These are phyloP conservation scores for Syritta pipiens DNA, from an alignment of 2,888 invertebrate genomes.

Conservation along the genomic window DNA sequence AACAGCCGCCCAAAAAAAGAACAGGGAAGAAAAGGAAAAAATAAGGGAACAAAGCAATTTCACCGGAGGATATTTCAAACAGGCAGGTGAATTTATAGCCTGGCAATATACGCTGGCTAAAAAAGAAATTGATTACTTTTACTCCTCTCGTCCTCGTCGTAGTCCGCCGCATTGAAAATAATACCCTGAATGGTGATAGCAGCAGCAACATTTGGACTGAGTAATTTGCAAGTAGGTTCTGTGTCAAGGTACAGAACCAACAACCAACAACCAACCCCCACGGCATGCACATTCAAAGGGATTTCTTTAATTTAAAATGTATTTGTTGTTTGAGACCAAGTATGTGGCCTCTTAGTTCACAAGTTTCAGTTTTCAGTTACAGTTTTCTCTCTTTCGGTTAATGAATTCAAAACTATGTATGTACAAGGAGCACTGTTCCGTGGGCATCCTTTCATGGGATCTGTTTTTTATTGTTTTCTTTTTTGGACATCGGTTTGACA, in stretches of 20 bases:
- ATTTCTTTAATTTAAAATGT: conserved; percentile 46
- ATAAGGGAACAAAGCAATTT: conserved; percentile 61
- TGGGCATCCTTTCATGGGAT: too few species aligned
- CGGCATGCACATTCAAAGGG: too few species aligned
- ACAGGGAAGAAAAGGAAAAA: conserved; percentile 11
- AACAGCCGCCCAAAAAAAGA: not conserved
- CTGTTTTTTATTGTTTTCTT: too few species aligned
- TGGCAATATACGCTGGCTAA: conserved; percentile 52
- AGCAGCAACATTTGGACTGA: conserved; percentile 42
- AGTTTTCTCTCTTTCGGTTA: too few species aligned
- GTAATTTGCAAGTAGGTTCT: conserved; percentile 46
- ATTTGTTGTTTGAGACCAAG: too few species aligned
- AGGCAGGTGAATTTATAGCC: conserved; percentile 66
- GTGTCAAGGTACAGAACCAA: conserved; percentile 32
- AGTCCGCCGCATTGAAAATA: conserved; percentile 27
- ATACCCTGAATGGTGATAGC: conserved; percentile 29
- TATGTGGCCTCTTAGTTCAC: too few species aligned
- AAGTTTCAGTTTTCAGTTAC: too few species aligned
- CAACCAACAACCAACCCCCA: too few species aligned
- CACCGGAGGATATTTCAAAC: conserved; percentile 64
- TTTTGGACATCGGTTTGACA: too few species aligned
- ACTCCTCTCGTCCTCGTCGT: conserved; percentile 42
- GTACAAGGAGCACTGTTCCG: too few species aligned
- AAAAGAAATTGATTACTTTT: conserved; percentile 66
- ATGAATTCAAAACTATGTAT: too few species aligned